Conservation (phyloP, 2,113 vertebrate genomes). For the Carassius carassius region DNA sequence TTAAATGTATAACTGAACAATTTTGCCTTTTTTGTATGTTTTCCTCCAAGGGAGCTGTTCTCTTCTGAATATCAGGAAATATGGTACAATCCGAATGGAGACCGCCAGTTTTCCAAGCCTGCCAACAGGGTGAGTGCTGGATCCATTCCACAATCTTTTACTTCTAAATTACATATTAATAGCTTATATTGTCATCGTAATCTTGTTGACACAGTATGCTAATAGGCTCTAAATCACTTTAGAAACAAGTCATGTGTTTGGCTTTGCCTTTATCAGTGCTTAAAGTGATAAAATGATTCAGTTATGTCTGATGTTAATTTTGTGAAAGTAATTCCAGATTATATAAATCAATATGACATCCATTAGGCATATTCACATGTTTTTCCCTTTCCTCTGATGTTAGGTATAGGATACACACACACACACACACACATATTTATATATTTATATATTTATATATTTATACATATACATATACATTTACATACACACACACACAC, state of each 20-base stretch:
- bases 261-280: not conserved
- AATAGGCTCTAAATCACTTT: not conserved
- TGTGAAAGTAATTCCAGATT: not conserved
- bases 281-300: not conserved
- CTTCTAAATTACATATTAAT: not conserved
- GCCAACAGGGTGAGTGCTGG: conserved; percentile 76
- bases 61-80: conserved; percentile 87
- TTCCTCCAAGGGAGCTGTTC: conserved; percentile 82
- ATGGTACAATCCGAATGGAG: conserved; percentile 80
- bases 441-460: too few relatives aligned
- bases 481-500: too few relatives aligned
- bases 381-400: not conserved
- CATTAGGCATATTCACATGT: not conserved
- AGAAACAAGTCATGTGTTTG: not conserved
- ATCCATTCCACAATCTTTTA: not conserved
- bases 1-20: conserved; percentile 17
- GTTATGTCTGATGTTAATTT: not conserved
- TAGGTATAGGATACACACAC: too few relatives aligned
- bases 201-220: not conserved
- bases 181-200: not conserved
- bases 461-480: too few relatives aligned
- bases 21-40: conserved; percentile 53
- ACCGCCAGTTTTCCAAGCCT: conserved; percentile 71
- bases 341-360: not conserved
- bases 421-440: too few relatives aligned